Evolutionary conservation across 2,888 invertebrate species (phyloP).

Genomic region (Lapara coniferarum): DNA sequence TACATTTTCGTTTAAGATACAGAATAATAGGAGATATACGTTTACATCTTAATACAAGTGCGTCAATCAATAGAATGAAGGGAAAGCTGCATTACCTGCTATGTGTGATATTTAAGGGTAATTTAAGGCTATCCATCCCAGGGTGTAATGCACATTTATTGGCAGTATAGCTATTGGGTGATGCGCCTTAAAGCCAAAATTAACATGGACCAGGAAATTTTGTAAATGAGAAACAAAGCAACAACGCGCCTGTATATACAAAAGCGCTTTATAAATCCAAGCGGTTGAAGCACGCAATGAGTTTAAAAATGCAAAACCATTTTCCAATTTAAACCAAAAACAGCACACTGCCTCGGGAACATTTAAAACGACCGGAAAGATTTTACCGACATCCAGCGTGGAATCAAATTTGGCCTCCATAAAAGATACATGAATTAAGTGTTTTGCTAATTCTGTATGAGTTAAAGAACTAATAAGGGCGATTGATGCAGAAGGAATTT

Average conservation of each 20-base stretch:
- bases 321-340: conserved; percentile 20
- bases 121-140: too few species aligned
- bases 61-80: too few species aligned
- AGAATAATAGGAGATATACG: too few species aligned
- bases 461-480: not conserved
- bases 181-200: too few species aligned
- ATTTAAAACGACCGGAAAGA: conserved; percentile 16
- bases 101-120: too few species aligned
- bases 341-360: conserved; percentile 9
- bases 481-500: not conserved
- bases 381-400: conserved; percentile 4
- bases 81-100: too few species aligned
- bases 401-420: not conserved
- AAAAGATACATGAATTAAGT: not conserved
- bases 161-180: too few species aligned
- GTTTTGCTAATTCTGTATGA: conserved; percentile 1
- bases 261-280: not conserved
- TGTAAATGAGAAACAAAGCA: not conserved
- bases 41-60: too few species aligned
- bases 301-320: conserved; percentile 21
- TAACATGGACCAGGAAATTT: too few species aligned
- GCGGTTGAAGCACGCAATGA: not conserved
- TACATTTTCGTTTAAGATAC: too few species aligned
- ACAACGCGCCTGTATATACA: not conserved
- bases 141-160: too few species aligned